Percentiles rank a stretch among this genome's conserved stretches.
Evolutionary conservation across 1,140 invertebrate genomes (phyloP).

Genomic region (Cepaea nemoralis): DNA sequence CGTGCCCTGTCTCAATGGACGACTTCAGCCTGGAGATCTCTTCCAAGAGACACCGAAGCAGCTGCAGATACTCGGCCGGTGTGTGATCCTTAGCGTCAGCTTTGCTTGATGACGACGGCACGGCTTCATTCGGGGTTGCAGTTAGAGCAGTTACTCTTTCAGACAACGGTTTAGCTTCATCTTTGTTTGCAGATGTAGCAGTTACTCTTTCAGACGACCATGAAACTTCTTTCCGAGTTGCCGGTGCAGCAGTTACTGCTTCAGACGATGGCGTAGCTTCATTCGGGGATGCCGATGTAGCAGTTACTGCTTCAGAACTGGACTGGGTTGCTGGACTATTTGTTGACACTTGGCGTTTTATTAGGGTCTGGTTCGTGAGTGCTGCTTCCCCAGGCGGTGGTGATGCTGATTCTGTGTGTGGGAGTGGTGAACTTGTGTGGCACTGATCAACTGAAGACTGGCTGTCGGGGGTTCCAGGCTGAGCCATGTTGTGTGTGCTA

Average conservation of each 20-base stretch:
- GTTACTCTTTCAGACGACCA: no score
- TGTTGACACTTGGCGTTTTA: background rate
- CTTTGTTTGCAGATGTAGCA: no score
- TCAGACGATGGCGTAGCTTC: background rate
- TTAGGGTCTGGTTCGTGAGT: background rate
- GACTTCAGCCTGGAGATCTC: slow-evolving; percentile 26
- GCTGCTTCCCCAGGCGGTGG: background rate
- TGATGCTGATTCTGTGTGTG: background rate
- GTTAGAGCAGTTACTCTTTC: no score
- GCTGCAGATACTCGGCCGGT: background rate
- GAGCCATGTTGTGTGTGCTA: background rate
- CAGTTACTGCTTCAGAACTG: background rate
- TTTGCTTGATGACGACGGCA: no score
- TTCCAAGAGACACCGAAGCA: slow-evolving; percentile 40
- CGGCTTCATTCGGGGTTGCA: no score
- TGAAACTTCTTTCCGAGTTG: no score
- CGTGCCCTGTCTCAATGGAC: background rate
- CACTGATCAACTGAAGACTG: background rate
- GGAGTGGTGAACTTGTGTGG: background rate
- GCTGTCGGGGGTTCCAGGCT: background rate
- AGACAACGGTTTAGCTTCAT: no score
- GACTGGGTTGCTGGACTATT: background rate
- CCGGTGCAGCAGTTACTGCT: background rate
- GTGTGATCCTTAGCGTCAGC: no score
- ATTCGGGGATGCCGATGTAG: background rate